Percentiles rank a stretch among this genome's conserved stretches.
Conservation (phyloP, 1,140 invertebrate genomes). For the Trichonephila clavipes region DNA sequence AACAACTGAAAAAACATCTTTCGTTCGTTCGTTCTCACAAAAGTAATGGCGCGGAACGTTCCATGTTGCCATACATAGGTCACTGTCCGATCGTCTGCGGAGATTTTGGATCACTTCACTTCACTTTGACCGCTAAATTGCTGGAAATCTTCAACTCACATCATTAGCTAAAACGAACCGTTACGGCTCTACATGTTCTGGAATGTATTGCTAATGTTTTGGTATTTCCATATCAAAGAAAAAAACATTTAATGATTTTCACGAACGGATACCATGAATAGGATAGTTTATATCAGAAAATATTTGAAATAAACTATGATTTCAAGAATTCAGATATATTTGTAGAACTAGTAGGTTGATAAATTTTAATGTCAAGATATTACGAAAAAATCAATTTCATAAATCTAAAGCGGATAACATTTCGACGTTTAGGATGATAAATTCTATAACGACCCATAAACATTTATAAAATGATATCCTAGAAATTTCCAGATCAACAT, state of each 20-base stretch:
- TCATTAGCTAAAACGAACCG: constrained; percentile 14
- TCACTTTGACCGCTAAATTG: constrained; percentile 7
- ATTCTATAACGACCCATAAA: too few species aligned
- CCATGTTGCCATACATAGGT: constrained; percentile 9
- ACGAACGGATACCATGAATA: background rate
- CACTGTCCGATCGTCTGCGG: constrained; percentile 20
- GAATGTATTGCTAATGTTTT: too few species aligned
- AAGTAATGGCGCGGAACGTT: constrained; percentile 13
- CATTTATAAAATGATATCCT: too few species aligned
- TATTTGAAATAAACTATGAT: too few species aligned
- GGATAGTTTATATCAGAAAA: background rate
- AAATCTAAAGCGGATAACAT: too few species aligned
- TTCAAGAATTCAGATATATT: too few species aligned
- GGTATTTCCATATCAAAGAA: background rate
- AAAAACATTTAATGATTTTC: background rate
- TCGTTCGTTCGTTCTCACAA: background rate
- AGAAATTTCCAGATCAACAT: too few species aligned
- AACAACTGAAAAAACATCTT: background rate
- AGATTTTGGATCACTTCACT: constrained; percentile 29
- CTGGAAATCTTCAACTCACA: background rate
- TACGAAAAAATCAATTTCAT: too few species aligned
- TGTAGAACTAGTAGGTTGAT: too few species aligned
- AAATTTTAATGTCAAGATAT: too few species aligned
- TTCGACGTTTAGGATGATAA: too few species aligned
- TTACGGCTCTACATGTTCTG: background rate